phyloP scores from a whole-genome alignment of 2,888 invertebrate genomes.

The Melipona bicolor region DNA sequence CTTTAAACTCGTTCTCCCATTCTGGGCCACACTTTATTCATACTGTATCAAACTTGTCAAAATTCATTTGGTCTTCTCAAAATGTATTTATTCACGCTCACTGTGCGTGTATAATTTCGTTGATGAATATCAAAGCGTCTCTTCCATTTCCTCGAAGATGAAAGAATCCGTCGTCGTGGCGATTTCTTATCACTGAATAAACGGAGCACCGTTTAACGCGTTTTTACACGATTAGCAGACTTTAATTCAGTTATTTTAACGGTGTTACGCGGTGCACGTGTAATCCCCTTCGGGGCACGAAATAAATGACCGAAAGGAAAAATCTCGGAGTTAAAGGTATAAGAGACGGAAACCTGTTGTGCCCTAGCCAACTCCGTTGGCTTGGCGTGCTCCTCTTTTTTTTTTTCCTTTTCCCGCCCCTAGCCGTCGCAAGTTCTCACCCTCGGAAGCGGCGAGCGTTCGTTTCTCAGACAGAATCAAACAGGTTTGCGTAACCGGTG shows the following conservation, averaged over 20 bases:
- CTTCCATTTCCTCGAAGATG: not conserved
- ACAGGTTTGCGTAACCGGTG: slow-evolving; percentile 58
- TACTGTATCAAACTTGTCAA: too few species aligned
- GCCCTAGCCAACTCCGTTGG: slow-evolving; percentile 43
- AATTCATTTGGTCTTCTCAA: too few species aligned
- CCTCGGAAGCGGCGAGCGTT: slow-evolving; percentile 49
- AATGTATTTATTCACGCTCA: too few species aligned
- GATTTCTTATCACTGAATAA: slow-evolving; percentile 5
- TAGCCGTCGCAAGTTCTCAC: slow-evolving; percentile 61
- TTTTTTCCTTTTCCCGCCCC: not conserved
- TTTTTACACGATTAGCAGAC: slow-evolving; percentile 48
- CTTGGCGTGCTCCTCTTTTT: slow-evolving; percentile 31
- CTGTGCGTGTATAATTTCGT: too few species aligned
- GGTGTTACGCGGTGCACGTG: slow-evolving; percentile 21
- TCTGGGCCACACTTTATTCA: too few species aligned
- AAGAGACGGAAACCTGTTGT: slow-evolving; percentile 70
- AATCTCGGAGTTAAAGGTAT: slow-evolving; percentile 62
- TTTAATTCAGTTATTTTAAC: slow-evolving; percentile 53
- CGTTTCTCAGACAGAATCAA: slow-evolving; percentile 71
- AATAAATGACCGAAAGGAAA: slow-evolving; percentile 52
- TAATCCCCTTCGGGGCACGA: slow-evolving; percentile 46
- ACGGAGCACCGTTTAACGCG: slow-evolving; percentile 30
- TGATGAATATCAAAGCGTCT: too few species aligned
- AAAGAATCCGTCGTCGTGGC: not conserved
- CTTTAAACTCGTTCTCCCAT: too few species aligned